phyloP scores from a whole-genome alignment of 2,113 vertebrate genomes.

The Myotis yumanensis region DNA sequence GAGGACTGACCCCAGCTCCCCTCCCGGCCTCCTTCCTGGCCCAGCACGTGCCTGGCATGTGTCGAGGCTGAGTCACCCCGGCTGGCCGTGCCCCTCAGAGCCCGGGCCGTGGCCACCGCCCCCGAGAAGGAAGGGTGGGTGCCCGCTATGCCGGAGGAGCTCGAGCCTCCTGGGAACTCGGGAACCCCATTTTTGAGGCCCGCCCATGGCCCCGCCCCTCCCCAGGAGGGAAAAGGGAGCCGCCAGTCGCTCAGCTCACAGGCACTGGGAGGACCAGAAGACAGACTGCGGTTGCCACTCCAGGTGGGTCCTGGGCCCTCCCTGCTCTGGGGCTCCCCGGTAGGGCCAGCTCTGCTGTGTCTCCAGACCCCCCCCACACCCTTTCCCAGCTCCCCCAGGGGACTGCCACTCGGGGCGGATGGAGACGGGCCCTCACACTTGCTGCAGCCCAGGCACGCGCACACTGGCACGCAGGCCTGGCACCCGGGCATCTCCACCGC shows the following conservation, averaged over 20 bases:
- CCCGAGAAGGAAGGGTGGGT: slow-evolving; percentile 17
- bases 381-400: not conserved
- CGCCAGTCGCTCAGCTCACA: not conserved
- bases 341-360: not conserved
- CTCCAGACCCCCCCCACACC: not conserved
- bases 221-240: slow-evolving; percentile 60
- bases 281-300: fast-evolving
- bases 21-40: not conserved
- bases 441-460: fast-evolving
- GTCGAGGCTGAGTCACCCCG: slow-evolving; percentile 29
- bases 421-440: not conserved
- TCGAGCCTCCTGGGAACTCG: not conserved
- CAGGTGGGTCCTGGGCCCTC: slow-evolving; percentile 62
- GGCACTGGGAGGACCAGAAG: not conserved
- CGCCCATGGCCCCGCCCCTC: slow-evolving; percentile 61
- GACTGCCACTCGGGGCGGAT: not conserved
- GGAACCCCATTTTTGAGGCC: slow-evolving; percentile 48
- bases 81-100: not conserved
- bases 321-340: not conserved
- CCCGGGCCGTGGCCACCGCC: not conserved
- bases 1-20: not conserved
- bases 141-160: not conserved
- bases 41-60: not conserved
- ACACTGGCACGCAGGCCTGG: not conserved
- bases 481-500: not conserved